These are phyloP conservation scores for Albula goreensis DNA, from an alignment of 2,113 vertebrate species.

Conservation along the genomic window DNA sequence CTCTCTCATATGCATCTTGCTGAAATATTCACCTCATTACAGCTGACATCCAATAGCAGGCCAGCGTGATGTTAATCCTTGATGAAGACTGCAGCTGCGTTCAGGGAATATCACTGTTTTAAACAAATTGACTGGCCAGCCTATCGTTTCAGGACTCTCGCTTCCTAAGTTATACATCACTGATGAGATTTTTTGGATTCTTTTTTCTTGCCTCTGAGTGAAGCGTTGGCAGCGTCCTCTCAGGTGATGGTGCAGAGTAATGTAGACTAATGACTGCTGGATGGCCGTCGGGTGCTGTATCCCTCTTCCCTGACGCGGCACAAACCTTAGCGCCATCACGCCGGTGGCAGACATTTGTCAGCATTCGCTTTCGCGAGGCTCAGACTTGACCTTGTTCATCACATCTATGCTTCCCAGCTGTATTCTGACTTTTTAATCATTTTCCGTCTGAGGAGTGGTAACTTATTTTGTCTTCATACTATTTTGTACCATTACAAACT, in stretches of 20 bases:
- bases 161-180: slow-evolving; percentile 3
- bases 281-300: slow-evolving; percentile 34
- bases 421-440: slow-evolving; percentile 35
- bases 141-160: slow-evolving; percentile 20
- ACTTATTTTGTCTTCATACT: slow-evolving; percentile 1
- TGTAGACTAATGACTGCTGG: slow-evolving; percentile 46
- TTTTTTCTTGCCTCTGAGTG: neutral
- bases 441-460: slow-evolving; percentile 25
- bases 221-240: neutral
- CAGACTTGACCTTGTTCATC: slow-evolving; percentile 49
- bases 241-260: slow-evolving; percentile 22
- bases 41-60: slow-evolving; percentile 40
- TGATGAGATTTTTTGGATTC: neutral
- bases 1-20: neutral
- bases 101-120: slow-evolving; percentile 37
- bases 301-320: slow-evolving; percentile 46
- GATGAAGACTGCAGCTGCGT: slow-evolving; percentile 26
- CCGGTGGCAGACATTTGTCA: slow-evolving; percentile 43
- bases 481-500: slow-evolving; percentile 12
- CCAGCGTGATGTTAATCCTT: slow-evolving; percentile 32
- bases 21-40: slow-evolving; percentile 42
- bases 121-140: slow-evolving; percentile 34
- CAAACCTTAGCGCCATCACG: slow-evolving; percentile 23
- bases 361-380: slow-evolving; percentile 23
- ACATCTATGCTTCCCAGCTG: slow-evolving; percentile 41